These are phyloP conservation scores for Pachypeltis micranthus DNA, from an alignment of 1,140 invertebrate species.

Conservation along the genomic window DNA sequence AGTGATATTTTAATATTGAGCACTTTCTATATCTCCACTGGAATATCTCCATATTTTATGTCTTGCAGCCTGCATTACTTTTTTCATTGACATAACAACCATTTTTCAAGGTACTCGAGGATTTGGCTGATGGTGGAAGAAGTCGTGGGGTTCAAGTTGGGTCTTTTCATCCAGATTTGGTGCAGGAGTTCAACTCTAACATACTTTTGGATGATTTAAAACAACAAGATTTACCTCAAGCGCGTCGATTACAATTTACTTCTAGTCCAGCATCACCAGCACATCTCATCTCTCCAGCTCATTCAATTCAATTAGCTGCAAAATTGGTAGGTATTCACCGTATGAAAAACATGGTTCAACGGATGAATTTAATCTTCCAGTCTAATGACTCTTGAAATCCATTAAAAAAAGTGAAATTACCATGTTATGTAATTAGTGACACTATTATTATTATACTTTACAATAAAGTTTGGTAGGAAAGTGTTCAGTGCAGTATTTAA, in stretches of 20 bases:
- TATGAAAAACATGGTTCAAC: no score
- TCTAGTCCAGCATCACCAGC: slow-evolving; percentile 20
- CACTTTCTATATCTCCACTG: slow-evolving; percentile 1
- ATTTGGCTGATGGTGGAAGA: slow-evolving; percentile 24
- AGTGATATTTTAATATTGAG: no score
- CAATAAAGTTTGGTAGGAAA: no score
- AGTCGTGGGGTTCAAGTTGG: slow-evolving; percentile 19
- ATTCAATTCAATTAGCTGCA: slow-evolving; percentile 49
- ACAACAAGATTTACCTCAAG: slow-evolving; percentile 22
- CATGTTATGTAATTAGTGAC: no score
- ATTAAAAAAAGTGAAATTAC: no score
- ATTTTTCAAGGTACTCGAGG: slow-evolving; percentile 34
- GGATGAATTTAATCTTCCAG: no score
- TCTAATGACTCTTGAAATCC: no score
- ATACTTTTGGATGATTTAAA: slow-evolving; percentile 54
- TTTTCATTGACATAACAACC: neutral
- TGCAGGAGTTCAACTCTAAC: slow-evolving; percentile 57
- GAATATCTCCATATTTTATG: neutral
- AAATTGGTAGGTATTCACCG: slow-evolving; percentile 47
- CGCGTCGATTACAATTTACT: slow-evolving; percentile 17
- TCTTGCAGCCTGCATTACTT: neutral
- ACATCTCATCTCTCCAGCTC: slow-evolving; percentile 26
- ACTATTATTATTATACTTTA: no score
- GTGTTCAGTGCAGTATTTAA: no score
- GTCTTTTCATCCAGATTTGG: slow-evolving; percentile 27